A percentile compares a stretch with the other conserved stretches of the same genome.
Conservation (phyloP, 2,797 vertebrate genomes). For the Muraenolepis orangiensis region DNA sequence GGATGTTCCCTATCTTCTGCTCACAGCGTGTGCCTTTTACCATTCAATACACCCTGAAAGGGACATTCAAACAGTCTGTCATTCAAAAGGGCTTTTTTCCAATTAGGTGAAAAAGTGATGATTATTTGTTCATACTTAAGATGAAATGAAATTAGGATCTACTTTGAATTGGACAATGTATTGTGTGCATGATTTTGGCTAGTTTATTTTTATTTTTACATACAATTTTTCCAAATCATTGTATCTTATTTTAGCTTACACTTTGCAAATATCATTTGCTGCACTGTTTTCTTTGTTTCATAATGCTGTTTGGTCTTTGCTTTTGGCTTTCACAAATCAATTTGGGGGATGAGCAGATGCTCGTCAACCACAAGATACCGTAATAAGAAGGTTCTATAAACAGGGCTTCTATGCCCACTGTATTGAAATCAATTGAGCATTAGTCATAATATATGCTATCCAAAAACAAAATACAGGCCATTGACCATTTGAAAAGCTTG, state of each 20-base stretch:
- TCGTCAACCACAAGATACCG: neutral
- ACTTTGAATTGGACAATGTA: too few species aligned
- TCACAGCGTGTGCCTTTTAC: constrained; percentile 35
- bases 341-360: neutral
- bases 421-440: too few species aligned
- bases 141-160: neutral
- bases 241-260: neutral
- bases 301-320: neutral
- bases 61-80: too few species aligned
- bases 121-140: neutral
- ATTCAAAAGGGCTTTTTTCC: neutral
- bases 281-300: neutral
- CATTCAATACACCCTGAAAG: constrained; percentile 25
- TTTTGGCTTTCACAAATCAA: neutral
- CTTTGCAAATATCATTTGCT: neutral
- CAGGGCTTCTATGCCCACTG: neutral
- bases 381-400: neutral
- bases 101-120: neutral
- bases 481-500: neutral
- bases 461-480: too few species aligned
- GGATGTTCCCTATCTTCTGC: constrained; percentile 37
- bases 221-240: neutral
- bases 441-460: too few species aligned
- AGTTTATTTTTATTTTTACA: too few species aligned
- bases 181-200: too few species aligned